A percentile compares a stretch with the other conserved stretches of the same genome.
Evolutionary conservation across 1,140 invertebrate genomes (phyloP).

Genomic region (Drosophila pseudoananassae): DNA sequence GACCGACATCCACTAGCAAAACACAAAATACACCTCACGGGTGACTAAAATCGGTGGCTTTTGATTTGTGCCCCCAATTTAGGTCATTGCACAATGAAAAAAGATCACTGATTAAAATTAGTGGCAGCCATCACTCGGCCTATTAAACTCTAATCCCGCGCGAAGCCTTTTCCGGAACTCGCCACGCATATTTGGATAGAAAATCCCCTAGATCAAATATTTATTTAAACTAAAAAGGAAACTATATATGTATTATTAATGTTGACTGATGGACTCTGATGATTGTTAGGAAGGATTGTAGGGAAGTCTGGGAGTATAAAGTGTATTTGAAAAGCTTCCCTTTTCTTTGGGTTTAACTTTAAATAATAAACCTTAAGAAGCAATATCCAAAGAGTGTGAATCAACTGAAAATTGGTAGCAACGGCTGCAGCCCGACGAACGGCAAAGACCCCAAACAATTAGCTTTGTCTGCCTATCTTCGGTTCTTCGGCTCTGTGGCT

Average conservation of each 20-base stretch:
- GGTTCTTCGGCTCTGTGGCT: neutral
- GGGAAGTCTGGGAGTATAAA: too few relatives aligned
- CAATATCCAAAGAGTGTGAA: too few relatives aligned
- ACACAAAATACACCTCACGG: slow-evolving; percentile 34
- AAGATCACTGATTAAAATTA: slow-evolving; percentile 72
- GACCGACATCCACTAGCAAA: slow-evolving; percentile 5
- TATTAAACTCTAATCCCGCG: neutral
- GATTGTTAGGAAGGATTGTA: too few relatives aligned
- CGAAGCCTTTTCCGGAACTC: neutral
- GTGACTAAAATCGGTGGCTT: slow-evolving; percentile 55
- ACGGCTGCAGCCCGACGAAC: slow-evolving; percentile 14
- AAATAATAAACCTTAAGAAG: too few relatives aligned
- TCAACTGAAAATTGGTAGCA: neutral
- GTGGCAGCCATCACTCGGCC: slow-evolving; percentile 41
- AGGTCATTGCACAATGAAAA: slow-evolving; percentile 82
- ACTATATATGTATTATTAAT: too few relatives aligned
- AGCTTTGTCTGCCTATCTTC: slow-evolving; percentile 32
- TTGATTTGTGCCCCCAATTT: slow-evolving; percentile 70
- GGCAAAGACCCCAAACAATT: slow-evolving; percentile 41
- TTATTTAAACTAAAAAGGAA: too few relatives aligned
- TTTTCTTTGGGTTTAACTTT: too few relatives aligned
- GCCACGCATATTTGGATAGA: too few relatives aligned
- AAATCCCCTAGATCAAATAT: too few relatives aligned
- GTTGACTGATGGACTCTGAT: too few relatives aligned
- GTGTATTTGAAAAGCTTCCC: too few relatives aligned